A percentile compares a stretch with the other conserved stretches of the same genome.
phyloP scores from a whole-genome alignment of 2,888 invertebrate species.

The Rapana venosa region DNA sequence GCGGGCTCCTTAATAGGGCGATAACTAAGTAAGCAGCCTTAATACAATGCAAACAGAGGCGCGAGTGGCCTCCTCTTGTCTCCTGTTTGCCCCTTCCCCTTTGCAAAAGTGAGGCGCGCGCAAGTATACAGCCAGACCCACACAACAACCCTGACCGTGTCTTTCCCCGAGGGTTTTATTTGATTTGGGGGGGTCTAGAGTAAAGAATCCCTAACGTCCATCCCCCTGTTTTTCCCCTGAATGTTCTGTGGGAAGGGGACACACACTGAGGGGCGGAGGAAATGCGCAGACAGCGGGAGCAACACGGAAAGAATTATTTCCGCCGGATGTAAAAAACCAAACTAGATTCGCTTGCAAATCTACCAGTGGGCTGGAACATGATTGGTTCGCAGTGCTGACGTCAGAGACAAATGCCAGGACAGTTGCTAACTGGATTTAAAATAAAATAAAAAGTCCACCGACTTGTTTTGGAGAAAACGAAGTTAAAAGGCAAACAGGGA shows the following conservation, averaged over 20 bases:
- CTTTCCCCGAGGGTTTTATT: slow-evolving; percentile 20
- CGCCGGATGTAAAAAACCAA: neutral
- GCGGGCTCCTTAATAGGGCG: slow-evolving; percentile 38
- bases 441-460: too few relatives aligned
- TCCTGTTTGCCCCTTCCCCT: slow-evolving; percentile 31
- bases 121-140: neutral
- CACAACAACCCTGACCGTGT: slow-evolving; percentile 18
- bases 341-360: neutral
- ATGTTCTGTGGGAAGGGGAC: too few relatives aligned
- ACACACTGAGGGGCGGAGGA: too few relatives aligned
- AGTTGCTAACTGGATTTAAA: too few relatives aligned
- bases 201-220: too few relatives aligned
- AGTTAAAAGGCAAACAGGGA: too few relatives aligned
- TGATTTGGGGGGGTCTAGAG: neutral
- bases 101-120: slow-evolving; percentile 2
- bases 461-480: too few relatives aligned
- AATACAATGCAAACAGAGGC: slow-evolving; percentile 45
- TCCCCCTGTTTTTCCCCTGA: neutral
- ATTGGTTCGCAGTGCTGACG: neutral
- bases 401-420: neutral
- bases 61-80: slow-evolving; percentile 45
- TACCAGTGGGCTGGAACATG: neutral
- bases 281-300: too few relatives aligned
- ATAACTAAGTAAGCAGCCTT: slow-evolving; percentile 46
- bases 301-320: too few relatives aligned